phyloP scores from a whole-genome alignment of 2,888 invertebrate genomes.

The Caenorhabditis panamensis region DNA sequence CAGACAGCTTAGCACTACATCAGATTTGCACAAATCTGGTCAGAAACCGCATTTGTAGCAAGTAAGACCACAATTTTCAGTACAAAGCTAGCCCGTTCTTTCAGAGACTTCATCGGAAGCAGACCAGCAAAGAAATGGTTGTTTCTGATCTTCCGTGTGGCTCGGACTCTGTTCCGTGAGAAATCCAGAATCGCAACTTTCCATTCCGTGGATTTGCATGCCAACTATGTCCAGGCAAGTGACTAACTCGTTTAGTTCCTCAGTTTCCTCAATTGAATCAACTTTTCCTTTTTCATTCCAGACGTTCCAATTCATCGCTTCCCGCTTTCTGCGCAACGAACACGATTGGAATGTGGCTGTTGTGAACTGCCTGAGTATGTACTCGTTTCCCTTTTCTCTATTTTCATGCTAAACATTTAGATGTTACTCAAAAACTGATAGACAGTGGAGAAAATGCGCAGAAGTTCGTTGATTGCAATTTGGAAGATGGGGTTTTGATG shows the following conservation, averaged over 20 bases:
- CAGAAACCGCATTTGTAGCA: slow-evolving; percentile 51
- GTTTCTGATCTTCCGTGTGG: slow-evolving; percentile 42
- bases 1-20: slow-evolving; percentile 32
- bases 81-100: background rate
- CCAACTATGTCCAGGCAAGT: slow-evolving; percentile 39
- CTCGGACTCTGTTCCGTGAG: slow-evolving; percentile 50
- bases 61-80: slow-evolving; percentile 13
- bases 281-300: no score
- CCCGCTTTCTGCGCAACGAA: slow-evolving; percentile 47
- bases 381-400: background rate
- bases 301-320: slow-evolving; percentile 52
- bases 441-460: slow-evolving; percentile 48
- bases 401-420: slow-evolving; percentile 17
- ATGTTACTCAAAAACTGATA: slow-evolving; percentile 64
- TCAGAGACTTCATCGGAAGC: slow-evolving; percentile 43
- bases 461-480: slow-evolving; percentile 58
- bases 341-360: slow-evolving; percentile 45
- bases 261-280: background rate
- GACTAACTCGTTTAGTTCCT: background rate
- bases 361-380: slow-evolving; percentile 53
- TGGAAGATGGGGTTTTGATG: slow-evolving; percentile 47
- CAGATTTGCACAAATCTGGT: slow-evolving; percentile 38
- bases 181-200: slow-evolving; percentile 44
- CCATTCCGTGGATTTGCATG: slow-evolving; percentile 40
- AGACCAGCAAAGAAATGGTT: slow-evolving; percentile 57